Base-by-base conservation (phyloP, 2,113 vertebrate genomes). In the Lagenorhynchus albirostris region DNA sequence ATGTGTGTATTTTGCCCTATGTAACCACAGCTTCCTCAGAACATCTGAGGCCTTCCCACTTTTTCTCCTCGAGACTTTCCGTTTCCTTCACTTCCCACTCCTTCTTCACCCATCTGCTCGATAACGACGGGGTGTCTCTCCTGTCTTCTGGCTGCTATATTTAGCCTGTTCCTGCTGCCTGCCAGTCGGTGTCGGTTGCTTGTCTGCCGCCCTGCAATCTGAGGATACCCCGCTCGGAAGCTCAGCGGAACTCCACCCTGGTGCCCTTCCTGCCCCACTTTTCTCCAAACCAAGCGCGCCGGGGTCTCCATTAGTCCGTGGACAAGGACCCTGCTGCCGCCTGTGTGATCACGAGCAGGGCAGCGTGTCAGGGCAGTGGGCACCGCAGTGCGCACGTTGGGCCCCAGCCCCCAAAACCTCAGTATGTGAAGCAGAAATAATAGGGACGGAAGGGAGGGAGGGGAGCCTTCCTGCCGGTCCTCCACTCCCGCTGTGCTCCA, bases 81-180 rank as follows among this genome's bases (percentile, higher is more conserved):
- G 0, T 82, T 96, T 95, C 95, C 96, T 92, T 50, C 81, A 76
- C 95, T 97, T 97, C 97, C 89, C 87, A 91, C 94, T 96, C 96
- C 92, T 95, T 73, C 67, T 63, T 97, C 94, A 63, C 87, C 97
- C 96, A 94, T 97, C 96, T 98, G 98, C 77, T 96, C 26, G 0
- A 87, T 65, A 70, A 41, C 93, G 44, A n/a, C 38, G 25, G 33
- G 91, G 83, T 12, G 18, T 73, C 96, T 96, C 93, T 97, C 96
- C 96, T 84, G 83, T 92, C 96, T 92, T 25, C 91, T 84, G 65
- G 92, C 63, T 65, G 68, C 95, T 84, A 80, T 81, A 67, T 81
- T 93, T 91, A 84, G 89, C 74, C 86, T 18, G 3, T 70, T 71
- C 76, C 94, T 96, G 55, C 91, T 20, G 53, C 81, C 96, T 83